A percentile compares a stretch with the other conserved stretches of the same genome.
phyloP scores from a whole-genome alignment of 2,113 vertebrate genomes.

The Phrynosoma platyrhinos region DNA sequence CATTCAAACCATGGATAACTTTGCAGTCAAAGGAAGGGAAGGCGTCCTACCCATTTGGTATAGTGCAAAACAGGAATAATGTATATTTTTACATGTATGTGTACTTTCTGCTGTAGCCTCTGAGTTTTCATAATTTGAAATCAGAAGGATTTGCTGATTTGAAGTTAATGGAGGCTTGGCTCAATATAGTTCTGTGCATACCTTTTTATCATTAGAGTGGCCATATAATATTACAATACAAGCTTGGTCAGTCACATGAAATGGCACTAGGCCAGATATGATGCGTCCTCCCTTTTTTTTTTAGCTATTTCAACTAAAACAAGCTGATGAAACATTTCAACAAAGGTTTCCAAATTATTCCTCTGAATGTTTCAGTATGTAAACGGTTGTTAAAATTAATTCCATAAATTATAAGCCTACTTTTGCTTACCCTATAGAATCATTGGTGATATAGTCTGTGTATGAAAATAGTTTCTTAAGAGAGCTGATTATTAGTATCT shows the following conservation, averaged over 20 bases:
- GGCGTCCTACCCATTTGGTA: neutral
- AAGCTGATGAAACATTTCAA: neutral
- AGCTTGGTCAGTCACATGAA: slow-evolving; percentile 8
- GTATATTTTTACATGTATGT: neutral
- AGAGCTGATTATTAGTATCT: neutral
- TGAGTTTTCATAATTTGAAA: neutral
- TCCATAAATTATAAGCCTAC: neutral
- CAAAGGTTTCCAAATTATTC: neutral
- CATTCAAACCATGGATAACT: neutral
- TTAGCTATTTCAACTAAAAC: neutral
- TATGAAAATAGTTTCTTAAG: neutral
- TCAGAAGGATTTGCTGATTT: neutral
- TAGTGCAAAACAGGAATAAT: neutral
- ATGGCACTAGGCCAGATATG: fast-evolving
- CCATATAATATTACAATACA: fast-evolving
- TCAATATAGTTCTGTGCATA: neutral
- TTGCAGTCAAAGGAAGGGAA: neutral
- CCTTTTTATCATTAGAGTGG: neutral
- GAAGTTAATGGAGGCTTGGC: neutral
- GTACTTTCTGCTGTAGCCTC: neutral
- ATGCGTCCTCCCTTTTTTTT: neutral
- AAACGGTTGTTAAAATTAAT: neutral
- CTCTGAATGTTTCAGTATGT: neutral
- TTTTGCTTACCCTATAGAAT: neutral
- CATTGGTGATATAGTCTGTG: neutral